These are phyloP conservation scores for Callipepla squamata DNA, from an alignment of 2,113 vertebrate genomes.

Conservation along the genomic window DNA sequence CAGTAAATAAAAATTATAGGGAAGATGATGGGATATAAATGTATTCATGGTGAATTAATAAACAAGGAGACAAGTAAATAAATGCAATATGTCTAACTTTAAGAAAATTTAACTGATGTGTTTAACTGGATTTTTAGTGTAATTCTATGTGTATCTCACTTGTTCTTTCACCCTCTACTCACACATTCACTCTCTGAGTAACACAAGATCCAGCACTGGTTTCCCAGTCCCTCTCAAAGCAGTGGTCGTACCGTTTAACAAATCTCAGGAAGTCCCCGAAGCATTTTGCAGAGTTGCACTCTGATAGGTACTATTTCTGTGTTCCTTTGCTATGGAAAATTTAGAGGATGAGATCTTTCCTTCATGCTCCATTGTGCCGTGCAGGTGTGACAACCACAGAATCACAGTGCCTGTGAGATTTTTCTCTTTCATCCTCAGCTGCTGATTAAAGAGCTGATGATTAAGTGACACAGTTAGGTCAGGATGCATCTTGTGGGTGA, in stretches of 20 bases:
- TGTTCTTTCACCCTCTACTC: background rate
- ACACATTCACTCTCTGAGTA: background rate
- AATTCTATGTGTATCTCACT: background rate
- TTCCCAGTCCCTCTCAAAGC: background rate
- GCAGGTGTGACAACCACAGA: background rate
- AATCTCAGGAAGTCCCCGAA: background rate
- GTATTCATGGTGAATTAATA: background rate
- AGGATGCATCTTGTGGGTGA: background rate
- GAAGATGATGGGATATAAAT: background rate
- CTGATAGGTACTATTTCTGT: background rate
- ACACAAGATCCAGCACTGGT: background rate
- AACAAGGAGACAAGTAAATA: background rate
- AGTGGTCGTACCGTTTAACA: background rate
- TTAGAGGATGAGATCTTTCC: background rate
- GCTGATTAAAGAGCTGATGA: background rate
- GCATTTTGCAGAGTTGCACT: background rate
- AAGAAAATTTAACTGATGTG: background rate
- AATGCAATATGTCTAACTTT: accelerated
- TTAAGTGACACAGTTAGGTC: background rate
- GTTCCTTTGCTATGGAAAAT: background rate
- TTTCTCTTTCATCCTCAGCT: background rate
- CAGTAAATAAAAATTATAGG: background rate
- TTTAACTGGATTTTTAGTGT: background rate
- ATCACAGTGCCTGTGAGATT: background rate
- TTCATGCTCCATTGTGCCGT: background rate